Evolutionary conservation across 2,888 invertebrate genomes (phyloP).

Genomic region (Macaria liturata): DNA sequence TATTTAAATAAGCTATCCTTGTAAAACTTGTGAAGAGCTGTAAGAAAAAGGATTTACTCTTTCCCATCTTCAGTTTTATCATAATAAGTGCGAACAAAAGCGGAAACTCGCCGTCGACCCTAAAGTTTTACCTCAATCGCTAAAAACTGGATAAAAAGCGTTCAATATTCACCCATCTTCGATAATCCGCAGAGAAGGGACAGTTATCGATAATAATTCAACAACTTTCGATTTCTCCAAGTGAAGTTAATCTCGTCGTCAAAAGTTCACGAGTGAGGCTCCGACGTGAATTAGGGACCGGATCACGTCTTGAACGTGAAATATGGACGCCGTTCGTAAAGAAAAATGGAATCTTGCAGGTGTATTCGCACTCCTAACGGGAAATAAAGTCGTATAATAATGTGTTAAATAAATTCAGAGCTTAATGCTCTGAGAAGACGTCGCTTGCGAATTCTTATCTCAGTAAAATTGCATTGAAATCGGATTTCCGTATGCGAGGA

Average conservation of each 20-base stretch:
- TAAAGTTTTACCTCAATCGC: slow-evolving; percentile 25
- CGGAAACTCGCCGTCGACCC: slow-evolving; percentile 28
- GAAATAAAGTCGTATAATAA: slow-evolving; percentile 12
- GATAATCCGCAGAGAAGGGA: slow-evolving; percentile 26
- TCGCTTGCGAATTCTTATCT: slow-evolving; percentile 7
- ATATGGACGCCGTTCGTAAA: slow-evolving; percentile 48
- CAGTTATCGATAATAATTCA: slow-evolving; percentile 33
- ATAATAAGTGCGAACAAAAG: slow-evolving; percentile 30
- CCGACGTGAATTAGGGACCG: slow-evolving; percentile 42
- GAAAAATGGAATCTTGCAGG: slow-evolving; percentile 36
- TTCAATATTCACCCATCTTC: slow-evolving; percentile 20
- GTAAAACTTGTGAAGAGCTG: background rate
- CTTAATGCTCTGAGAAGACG: slow-evolving; percentile 1
- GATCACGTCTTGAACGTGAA: slow-evolving; percentile 56
- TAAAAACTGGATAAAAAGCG: slow-evolving; percentile 19
- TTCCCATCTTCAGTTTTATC: slow-evolving; percentile 29
- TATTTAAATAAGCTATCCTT: too few species aligned
- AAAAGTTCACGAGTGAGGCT: slow-evolving; percentile 37
- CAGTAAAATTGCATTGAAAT: slow-evolving; percentile 14
- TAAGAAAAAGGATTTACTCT: slow-evolving; percentile 11
- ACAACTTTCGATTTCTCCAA: slow-evolving; percentile 36
- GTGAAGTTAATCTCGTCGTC: slow-evolving; percentile 35
- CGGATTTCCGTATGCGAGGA: slow-evolving; percentile 20
- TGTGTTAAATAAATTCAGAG: slow-evolving; percentile 1
- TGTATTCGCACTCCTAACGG: slow-evolving; percentile 19